A percentile compares a stretch with the other conserved stretches of the same genome.
These are phyloP conservation scores for Drosophila fungiperda DNA, from an alignment of 2,888 invertebrate species.

Conservation along the genomic window DNA sequence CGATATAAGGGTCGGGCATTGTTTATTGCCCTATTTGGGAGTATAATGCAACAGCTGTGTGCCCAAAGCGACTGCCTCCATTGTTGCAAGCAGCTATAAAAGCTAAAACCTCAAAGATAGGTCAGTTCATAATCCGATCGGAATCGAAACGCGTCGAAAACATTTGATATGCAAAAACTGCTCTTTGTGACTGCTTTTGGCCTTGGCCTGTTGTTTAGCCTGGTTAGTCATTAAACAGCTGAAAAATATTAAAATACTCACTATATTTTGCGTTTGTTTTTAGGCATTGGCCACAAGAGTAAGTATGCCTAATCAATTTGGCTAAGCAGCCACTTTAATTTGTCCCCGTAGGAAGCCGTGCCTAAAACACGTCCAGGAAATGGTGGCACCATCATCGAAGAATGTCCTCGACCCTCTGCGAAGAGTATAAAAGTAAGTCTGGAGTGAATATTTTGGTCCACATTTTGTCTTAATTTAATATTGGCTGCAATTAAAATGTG, in stretches of 20 bases:
- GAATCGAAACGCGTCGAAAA: not conserved
- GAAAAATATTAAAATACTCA: not conserved
- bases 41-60: conserved; percentile 46
- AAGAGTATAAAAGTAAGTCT: conserved; percentile 60
- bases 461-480: not conserved
- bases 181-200: conserved; percentile 25
- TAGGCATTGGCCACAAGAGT: conserved; percentile 36
- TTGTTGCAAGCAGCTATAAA: conserved; percentile 46
- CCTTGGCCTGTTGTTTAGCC: conserved; percentile 26
- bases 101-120: conserved; percentile 6
- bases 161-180: conserved; percentile 37
- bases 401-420: conserved; percentile 62
- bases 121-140: conserved; percentile 3
- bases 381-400: not conserved
- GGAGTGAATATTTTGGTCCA: not conserved
- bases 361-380: not conserved
- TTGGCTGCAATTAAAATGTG: not conserved
- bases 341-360: not conserved
- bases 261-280: not conserved
- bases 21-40: conserved; percentile 16
- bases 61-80: not conserved
- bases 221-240: conserved; percentile 32
- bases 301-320: conserved; percentile 11
- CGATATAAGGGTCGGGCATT: not conserved
- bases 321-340: not conserved